Percentiles rank a stretch among this genome's conserved stretches.
phyloP scores from a whole-genome alignment of 2,113 vertebrate species.

The Silurus glanis region DNA sequence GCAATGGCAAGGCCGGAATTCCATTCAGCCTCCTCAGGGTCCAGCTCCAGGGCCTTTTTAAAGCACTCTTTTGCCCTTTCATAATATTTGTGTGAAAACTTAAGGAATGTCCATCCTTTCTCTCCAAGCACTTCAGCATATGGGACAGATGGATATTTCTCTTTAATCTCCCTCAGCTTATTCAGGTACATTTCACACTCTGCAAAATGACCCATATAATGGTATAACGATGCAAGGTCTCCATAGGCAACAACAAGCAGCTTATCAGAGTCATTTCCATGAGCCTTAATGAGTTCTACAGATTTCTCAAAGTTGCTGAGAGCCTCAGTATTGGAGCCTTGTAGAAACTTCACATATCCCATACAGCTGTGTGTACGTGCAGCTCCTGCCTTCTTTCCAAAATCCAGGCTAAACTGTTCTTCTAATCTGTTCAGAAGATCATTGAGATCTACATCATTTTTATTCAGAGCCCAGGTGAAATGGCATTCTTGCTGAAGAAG shows the following conservation, averaged over 20 bases:
- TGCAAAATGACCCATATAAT: slow-evolving; percentile 34
- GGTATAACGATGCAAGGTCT: slow-evolving; percentile 58
- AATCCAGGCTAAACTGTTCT: slow-evolving; percentile 14
- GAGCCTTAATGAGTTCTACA: slow-evolving; percentile 24
- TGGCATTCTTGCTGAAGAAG: neutral
- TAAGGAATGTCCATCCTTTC: too few relatives aligned
- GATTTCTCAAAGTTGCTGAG: slow-evolving; percentile 43
- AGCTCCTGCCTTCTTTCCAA: slow-evolving; percentile 10
- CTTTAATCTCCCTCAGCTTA: too few relatives aligned
- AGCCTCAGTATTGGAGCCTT: slow-evolving; percentile 37
- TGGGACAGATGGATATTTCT: too few relatives aligned
- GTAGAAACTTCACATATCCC: slow-evolving; percentile 50
- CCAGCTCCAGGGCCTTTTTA: slow-evolving; percentile 47
- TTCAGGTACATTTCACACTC: slow-evolving; percentile 46
- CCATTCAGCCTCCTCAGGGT: slow-evolving; percentile 42
- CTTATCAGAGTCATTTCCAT: neutral
- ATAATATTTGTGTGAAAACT: slow-evolving; percentile 39
- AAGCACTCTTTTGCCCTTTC: slow-evolving; percentile 52
- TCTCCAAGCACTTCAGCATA: too few relatives aligned
- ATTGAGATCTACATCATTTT: slow-evolving; percentile 44
- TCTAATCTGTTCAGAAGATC: slow-evolving; percentile 34
- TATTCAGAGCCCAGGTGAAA: slow-evolving; percentile 51
- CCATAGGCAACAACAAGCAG: slow-evolving; percentile 46
- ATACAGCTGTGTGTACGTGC: slow-evolving; percentile 5
- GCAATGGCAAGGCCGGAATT: slow-evolving; percentile 55